Base-by-base conservation (phyloP, 2,888 invertebrate genomes). In the Eilema caniola region DNA sequence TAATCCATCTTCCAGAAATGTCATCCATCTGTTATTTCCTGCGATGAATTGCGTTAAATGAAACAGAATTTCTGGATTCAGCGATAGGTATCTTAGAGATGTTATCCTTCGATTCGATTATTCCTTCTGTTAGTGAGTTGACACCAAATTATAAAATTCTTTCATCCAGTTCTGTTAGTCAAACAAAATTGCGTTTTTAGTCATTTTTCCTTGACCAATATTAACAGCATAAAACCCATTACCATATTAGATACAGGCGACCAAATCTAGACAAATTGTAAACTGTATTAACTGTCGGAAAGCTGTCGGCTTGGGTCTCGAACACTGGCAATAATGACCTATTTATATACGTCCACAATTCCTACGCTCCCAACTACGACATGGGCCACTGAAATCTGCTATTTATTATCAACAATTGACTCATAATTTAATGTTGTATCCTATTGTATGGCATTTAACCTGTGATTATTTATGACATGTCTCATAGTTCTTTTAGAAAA, bases 321-420 rank as follows among this genome's bases (percentile, higher is more conserved):
- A 56, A 37, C 24, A 71, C 28, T n/a, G 61, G 61, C 70, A 72
- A 56, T 64, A 69, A 68, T 65, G 67, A 63, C 65, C 57, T 64
- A 66, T 67, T 65, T 71, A 72, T 33, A 75, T 74, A 63, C 33
- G 66, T 62, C 69, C 68, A 74, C 73, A 75, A 76, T 72, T 79
- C 76, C 75, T 82, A 76, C 79, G 68, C 80, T 81, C 80, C 83
- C 84, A 80, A 80, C 74, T 69, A 72, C 69, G 83, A 81, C 82
- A 85, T 81, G 86, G 73, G 31, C 72, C 75, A 78, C 53, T 76
- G 80, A 73, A 69, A 70, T 78, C 78, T 63, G 61, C 75, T 66
- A 79, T 73, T 75, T 80, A 81, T 78, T 79, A 79, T 77, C 77
- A 78, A 77, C 75, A 78, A 78, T 73, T 61, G 74, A 80, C 81